phyloP scores from a whole-genome alignment of 1,140 invertebrate genomes.

The Hestina assimilis region DNA sequence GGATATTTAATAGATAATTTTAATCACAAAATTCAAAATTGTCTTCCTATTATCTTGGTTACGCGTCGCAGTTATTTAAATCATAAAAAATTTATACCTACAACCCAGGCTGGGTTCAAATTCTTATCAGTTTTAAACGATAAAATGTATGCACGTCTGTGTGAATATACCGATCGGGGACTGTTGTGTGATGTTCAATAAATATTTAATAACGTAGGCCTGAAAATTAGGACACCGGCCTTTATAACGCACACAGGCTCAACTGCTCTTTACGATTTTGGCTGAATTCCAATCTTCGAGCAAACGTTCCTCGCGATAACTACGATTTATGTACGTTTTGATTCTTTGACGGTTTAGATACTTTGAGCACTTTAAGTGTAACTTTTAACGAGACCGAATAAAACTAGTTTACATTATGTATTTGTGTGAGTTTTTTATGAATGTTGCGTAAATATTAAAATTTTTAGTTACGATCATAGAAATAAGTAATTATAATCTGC shows the following conservation, averaged over 20 bases:
- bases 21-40: too few species aligned
- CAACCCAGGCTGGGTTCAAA: conserved; percentile 3
- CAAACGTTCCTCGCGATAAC: conserved; percentile 37
- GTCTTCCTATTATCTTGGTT: too few species aligned
- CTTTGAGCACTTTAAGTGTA: too few species aligned
- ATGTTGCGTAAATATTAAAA: too few species aligned
- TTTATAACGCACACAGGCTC: conserved; percentile 42
- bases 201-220: conserved; percentile 49
- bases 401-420: too few species aligned
- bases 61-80: conserved; percentile 8
- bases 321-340: conserved; percentile 43
- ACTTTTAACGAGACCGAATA: too few species aligned
- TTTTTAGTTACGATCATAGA: too few species aligned
- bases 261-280: conserved; percentile 49
- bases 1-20: too few species aligned
- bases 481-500: too few species aligned
- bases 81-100: conserved; percentile 8
- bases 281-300: conserved; percentile 58
- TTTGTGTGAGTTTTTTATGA: too few species aligned
- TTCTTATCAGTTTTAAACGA: conserved; percentile 6
- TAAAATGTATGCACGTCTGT: not conserved
- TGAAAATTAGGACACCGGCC: conserved; percentile 54
- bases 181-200: conserved; percentile 33
- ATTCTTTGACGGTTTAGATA: conserved; percentile 35
- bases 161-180: not conserved